Conservation (phyloP, 2,888 invertebrate genomes). For the Heliconius charithonia region DNA sequence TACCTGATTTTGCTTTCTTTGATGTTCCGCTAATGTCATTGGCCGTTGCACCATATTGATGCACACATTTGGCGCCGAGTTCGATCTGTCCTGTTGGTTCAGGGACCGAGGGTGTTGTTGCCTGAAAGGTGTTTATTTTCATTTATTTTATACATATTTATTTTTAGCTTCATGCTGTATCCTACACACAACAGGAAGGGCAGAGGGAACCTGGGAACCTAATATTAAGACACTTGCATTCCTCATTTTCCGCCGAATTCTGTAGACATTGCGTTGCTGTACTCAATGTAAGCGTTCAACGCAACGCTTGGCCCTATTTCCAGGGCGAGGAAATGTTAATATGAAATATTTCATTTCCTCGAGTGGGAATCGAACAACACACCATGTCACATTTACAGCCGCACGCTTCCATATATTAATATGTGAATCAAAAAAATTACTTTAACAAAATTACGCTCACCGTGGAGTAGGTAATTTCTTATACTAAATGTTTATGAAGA, state of each 20-base stretch:
- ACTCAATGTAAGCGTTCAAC: too few species aligned
- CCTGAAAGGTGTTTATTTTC: constrained; percentile 53
- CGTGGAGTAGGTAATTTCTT: too few species aligned
- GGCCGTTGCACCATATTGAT: constrained; percentile 88
- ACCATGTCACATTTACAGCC: neutral
- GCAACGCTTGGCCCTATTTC: too few species aligned
- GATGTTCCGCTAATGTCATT: constrained; percentile 81
- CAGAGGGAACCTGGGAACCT: too few species aligned
- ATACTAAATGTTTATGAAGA: too few species aligned
- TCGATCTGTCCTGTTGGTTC: constrained; percentile 96
- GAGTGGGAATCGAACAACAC: neutral
- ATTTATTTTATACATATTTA: neutral
- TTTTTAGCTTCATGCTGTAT: too few species aligned
- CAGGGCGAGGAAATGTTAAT: neutral
- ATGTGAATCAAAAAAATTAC: neutral
- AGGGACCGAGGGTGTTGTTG: constrained; percentile 88
- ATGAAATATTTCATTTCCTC: neutral
- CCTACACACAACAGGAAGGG: too few species aligned
- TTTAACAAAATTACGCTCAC: neutral
- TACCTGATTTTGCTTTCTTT: constrained; percentile 70
- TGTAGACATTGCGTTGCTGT: too few species aligned
- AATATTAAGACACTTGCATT: too few species aligned
- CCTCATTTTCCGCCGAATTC: too few species aligned
- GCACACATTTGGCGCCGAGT: constrained; percentile 99
- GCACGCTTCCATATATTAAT: too few species aligned